A percentile compares a stretch with the other conserved stretches of the same genome.
Evolutionary conservation across 2,113 vertebrate genomes (phyloP).

Genomic region (Speoplatyrhinus poulsoni): DNA sequence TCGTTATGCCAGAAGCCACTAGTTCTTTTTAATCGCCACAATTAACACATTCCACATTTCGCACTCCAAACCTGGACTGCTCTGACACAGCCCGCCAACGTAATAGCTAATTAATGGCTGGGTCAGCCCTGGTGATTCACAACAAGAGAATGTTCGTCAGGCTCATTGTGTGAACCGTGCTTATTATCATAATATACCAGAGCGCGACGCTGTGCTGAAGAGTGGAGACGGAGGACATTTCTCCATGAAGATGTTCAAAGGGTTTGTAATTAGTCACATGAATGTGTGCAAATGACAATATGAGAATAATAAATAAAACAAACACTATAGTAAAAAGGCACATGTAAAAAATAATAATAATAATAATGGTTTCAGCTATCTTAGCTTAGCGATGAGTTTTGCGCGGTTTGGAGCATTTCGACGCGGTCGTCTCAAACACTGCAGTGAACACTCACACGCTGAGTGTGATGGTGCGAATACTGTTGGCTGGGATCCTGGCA

Average conservation of each 20-base stretch:
- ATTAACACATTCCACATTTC: slow-evolving; percentile 75
- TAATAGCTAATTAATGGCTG: slow-evolving; percentile 84
- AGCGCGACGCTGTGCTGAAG: slow-evolving; percentile 41
- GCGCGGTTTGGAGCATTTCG: slow-evolving; percentile 1
- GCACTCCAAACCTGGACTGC: slow-evolving; percentile 77
- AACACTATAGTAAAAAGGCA: slow-evolving; percentile 40
- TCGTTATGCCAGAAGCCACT: slow-evolving; percentile 68
- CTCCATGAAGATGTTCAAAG: background rate
- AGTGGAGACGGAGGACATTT: slow-evolving; percentile 6
- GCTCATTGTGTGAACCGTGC: slow-evolving; percentile 78
- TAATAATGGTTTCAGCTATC: background rate
- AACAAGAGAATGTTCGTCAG: slow-evolving; percentile 74
- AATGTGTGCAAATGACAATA: background rate
- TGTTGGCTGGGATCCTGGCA: slow-evolving; percentile 62
- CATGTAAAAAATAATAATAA: background rate
- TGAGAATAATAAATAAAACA: slow-evolving; percentile 22
- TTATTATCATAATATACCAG: slow-evolving; percentile 64
- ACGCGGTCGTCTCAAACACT: background rate
- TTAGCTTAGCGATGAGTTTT: slow-evolving; percentile 3
- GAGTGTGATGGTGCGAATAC: slow-evolving; percentile 73
- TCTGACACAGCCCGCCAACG: slow-evolving; percentile 69
- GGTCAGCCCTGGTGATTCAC: slow-evolving; percentile 79
- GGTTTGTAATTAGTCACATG: background rate
- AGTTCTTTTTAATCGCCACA: slow-evolving; percentile 73
- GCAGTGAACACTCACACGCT: slow-evolving; percentile 60